These are phyloP conservation scores for Leistus spinibarbis DNA, from an alignment of 2,888 invertebrate genomes.

Conservation along the genomic window DNA sequence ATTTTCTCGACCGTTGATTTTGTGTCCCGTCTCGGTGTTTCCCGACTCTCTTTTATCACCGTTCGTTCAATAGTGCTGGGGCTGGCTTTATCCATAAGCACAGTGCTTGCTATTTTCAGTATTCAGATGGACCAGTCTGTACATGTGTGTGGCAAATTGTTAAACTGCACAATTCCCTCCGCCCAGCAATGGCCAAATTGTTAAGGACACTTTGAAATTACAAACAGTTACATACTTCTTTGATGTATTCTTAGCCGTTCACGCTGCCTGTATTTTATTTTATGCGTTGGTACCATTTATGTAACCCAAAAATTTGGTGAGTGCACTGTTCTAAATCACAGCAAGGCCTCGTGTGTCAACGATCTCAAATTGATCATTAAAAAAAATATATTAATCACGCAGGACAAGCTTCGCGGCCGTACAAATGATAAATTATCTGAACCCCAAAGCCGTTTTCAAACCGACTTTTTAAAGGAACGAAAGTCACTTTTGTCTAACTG, in stretches of 20 bases:
- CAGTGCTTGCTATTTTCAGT: constrained; percentile 3
- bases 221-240: too few relatives aligned
- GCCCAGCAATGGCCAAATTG: too few relatives aligned
- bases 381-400: neutral
- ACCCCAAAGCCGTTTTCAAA: neutral
- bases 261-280: too few relatives aligned
- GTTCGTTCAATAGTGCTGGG: constrained; percentile 15
- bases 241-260: too few relatives aligned
- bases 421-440: constrained; percentile 1
- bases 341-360: neutral
- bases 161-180: neutral
- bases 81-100: neutral
- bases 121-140: neutral
- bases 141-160: neutral
- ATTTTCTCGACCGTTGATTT: constrained; percentile 66
- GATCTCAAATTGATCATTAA: constrained; percentile 1
- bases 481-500: constrained; percentile 23
- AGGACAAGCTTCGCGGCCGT: neutral
- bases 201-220: too few relatives aligned
- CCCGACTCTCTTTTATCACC: constrained; percentile 48
- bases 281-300: too few relatives aligned
- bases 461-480: constrained; percentile 4
- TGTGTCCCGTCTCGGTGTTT: constrained; percentile 52
- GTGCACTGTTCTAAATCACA: neutral
- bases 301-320: too few relatives aligned